Percentiles rank a stretch among this genome's conserved stretches.
phyloP scores from a whole-genome alignment of 2,888 invertebrate genomes.

The Eupithecia insigniata region DNA sequence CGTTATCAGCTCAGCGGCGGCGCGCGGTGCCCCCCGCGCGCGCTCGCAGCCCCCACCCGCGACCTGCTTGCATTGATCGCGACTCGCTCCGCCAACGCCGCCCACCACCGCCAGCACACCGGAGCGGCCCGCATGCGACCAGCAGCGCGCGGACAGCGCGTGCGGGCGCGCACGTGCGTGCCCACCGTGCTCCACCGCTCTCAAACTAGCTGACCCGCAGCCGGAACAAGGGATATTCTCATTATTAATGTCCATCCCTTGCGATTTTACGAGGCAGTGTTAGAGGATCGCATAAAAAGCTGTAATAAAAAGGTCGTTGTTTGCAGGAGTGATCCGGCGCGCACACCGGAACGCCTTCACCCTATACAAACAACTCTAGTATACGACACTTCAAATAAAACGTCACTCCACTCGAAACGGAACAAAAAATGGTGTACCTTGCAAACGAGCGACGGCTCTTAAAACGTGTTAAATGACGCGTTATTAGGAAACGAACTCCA shows the following conservation, averaged over 20 bases:
- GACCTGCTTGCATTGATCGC: slow-evolving; percentile 57
- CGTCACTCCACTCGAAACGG: slow-evolving; percentile 60
- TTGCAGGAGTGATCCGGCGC: slow-evolving; percentile 58
- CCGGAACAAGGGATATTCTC: not conserved
- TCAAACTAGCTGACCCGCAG: not conserved
- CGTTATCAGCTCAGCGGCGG: not conserved
- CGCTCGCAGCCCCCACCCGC: slow-evolving; percentile 33
- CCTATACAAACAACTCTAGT: slow-evolving; percentile 79
- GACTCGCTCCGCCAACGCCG: not conserved
- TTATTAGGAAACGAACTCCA: slow-evolving; percentile 17
- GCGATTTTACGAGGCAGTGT: not conserved
- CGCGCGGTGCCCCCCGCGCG: not conserved
- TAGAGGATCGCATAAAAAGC: slow-evolving; percentile 18
- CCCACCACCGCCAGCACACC: not conserved
- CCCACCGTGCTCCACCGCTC: not conserved
- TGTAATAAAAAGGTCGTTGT: slow-evolving; percentile 46
- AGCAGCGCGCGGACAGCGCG: not conserved
- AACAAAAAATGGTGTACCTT: slow-evolving; percentile 73
- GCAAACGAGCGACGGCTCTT: slow-evolving; percentile 66
- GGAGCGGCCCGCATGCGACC: slow-evolving; percentile 2
- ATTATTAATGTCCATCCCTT: not conserved
- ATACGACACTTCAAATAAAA: slow-evolving; percentile 72
- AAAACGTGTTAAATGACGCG: slow-evolving; percentile 73
- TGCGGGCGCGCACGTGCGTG: not conserved
- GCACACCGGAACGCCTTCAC: slow-evolving; percentile 60